Evolutionary conservation across 2,797 vertebrate genomes (phyloP).

Genomic region (Muscicapa comitata): DNA sequence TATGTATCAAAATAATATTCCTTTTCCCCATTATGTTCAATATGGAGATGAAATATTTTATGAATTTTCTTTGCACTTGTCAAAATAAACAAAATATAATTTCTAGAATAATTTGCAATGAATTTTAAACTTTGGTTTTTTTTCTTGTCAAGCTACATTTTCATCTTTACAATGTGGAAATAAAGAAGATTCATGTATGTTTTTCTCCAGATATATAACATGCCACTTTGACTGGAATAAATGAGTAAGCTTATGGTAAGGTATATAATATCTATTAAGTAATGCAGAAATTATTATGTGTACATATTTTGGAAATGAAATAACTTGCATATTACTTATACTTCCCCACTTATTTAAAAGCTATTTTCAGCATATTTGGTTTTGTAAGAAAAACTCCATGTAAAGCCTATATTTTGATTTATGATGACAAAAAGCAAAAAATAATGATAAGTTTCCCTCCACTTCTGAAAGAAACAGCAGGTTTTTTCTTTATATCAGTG

Average conservation of each 20-base stretch:
- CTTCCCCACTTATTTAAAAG: background rate
- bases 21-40: conserved; percentile 10
- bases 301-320: background rate
- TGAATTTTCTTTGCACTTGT: background rate
- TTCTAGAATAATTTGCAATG: conserved; percentile 40
- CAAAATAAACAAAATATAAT: conserved; percentile 56
- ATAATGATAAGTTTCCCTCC: fast-evolving
- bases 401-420: background rate
- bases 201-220: background rate
- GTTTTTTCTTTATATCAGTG: background rate
- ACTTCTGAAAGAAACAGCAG: background rate
- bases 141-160: conserved; percentile 5
- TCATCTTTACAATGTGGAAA: background rate
- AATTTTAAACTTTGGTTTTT: background rate
- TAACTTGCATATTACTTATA: background rate
- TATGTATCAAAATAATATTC: conserved; percentile 43
- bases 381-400: background rate
- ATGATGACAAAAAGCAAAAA: background rate
- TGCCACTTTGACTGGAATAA: background rate
- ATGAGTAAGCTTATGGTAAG: background rate
- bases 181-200: background rate
- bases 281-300: background rate
- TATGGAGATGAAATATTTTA: conserved; percentile 30
- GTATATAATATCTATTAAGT: background rate
- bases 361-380: background rate